A percentile compares a stretch with the other conserved stretches of the same genome.
phyloP scores from a whole-genome alignment of 2,113 vertebrate genomes.

The Orycteropus afer region DNA sequence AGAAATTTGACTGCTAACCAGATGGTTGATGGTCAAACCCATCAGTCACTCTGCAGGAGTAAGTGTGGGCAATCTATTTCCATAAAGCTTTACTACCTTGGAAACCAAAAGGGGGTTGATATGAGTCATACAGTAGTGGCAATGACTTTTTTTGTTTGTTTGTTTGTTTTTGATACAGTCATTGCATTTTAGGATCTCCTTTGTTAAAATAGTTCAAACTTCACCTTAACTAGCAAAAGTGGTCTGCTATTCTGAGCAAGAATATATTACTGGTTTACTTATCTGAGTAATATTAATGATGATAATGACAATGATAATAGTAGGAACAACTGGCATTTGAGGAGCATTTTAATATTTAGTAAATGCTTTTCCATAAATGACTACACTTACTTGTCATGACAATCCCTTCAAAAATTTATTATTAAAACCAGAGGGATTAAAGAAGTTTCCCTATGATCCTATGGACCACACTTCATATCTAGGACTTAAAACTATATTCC shows the following conservation, averaged over 20 bases:
- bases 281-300: not conserved
- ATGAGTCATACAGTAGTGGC: too few relatives aligned
- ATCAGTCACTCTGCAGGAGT: too few relatives aligned
- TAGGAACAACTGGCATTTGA: not conserved
- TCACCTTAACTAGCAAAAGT: not conserved
- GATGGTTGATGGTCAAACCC: too few relatives aligned
- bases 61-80: too few relatives aligned
- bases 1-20: too few relatives aligned
- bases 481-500: not conserved
- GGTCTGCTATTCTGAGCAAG: not conserved
- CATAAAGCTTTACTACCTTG: too few relatives aligned
- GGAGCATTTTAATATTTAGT: not conserved
- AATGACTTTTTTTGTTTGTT: too few relatives aligned
- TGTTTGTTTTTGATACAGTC: not conserved
- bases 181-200: not conserved
- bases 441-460: not conserved
- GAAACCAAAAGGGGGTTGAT: too few relatives aligned
- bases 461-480: not conserved
- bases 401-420: not conserved
- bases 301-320: too few relatives aligned
- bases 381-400: not conserved
- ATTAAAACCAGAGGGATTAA: not conserved
- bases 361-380: not conserved
- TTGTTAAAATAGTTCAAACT: not conserved
- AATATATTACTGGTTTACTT: not conserved